Conservation (phyloP, 2,888 invertebrate genomes). For the Allygus modestus region DNA sequence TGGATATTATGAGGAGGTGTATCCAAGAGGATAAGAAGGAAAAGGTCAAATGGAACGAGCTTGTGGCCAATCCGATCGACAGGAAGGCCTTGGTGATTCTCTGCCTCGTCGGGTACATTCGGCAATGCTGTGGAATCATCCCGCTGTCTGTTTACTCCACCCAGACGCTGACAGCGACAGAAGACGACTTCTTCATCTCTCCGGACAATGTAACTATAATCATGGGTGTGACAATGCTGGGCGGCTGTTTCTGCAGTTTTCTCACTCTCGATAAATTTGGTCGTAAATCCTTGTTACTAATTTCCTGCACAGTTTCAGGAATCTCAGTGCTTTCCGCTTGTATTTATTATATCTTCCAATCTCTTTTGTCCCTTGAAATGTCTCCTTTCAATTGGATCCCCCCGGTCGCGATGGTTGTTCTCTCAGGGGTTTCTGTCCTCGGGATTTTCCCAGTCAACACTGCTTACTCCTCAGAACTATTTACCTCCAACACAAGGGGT, state of each 20-base stretch:
- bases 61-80: constrained; percentile 8
- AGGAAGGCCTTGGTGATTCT: constrained; percentile 40
- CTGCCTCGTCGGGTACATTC: background rate
- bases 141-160: constrained; percentile 47
- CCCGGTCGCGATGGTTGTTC: constrained; percentile 14
- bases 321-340: background rate
- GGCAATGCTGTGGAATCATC: constrained; percentile 5
- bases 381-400: constrained; percentile 13
- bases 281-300: background rate
- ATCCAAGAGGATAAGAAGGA: constrained; percentile 18
- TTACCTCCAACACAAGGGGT: constrained; percentile 28
- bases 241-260: background rate
- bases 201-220: constrained; percentile 26
- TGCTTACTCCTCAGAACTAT: constrained; percentile 42
- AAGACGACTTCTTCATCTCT: constrained; percentile 27
- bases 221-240: constrained; percentile 27
- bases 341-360: constrained; percentile 2
- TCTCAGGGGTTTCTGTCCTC: constrained; percentile 18
- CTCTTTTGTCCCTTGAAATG: background rate
- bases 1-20: background rate
- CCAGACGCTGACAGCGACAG: background rate
- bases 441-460: constrained; percentile 50
- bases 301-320: constrained; percentile 19
- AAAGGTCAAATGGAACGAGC: background rate
- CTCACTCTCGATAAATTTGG: constrained; percentile 34